Base-by-base conservation (phyloP, 2,888 invertebrate genomes). In the Cinara cedri region DNA sequence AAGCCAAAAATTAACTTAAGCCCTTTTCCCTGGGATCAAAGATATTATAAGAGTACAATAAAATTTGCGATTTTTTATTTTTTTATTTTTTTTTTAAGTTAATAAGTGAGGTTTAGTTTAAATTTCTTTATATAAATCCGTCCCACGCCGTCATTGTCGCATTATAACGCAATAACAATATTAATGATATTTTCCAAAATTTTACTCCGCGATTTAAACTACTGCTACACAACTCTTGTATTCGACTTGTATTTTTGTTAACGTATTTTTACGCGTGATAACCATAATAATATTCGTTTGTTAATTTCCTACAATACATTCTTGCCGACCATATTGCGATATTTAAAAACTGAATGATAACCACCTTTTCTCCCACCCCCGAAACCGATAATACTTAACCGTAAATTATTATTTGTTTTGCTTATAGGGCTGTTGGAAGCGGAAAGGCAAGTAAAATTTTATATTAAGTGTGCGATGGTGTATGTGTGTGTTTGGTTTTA, bases 351-450 rank as follows among this genome's bases (percentile, higher is more conserved):
- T 34, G 6, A 34, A 34, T 34, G 34, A 34, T 34, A 6, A 34
- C 6, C 34, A 34, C 34, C 34, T n/a, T n/a, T n/a, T n/a, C n/a
- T n/a, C 34, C 34, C 6, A 51, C 24, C 24, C n/a, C n/a, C n/a
- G n/a, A n/a, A n/a, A n/a, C n/a, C 19, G 3, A 34, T 42, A 11
- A 44, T 62, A 72, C 60, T 57, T 72, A 72, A 72, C 72, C 62
- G 49, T 72, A 49, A n/a, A n/a, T n/a, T 49, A 26, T 72, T 74
- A 54, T 74, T 63, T 75, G 54, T 75, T 78, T 78, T 78, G 78
- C 78, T 78, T 78, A 78, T 78, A 78, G 78, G 78, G 54, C 42
- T 78, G 68, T 70, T 78, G 78, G 78, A 57, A 11, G 60, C 66
- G 78, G 60, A 78, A 78, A 78, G 78, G 78, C 78, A 70, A 78